These are phyloP conservation scores for Lagorchestes hirsutus DNA, from an alignment of 2,797 vertebrate species.

Conservation along the genomic window DNA sequence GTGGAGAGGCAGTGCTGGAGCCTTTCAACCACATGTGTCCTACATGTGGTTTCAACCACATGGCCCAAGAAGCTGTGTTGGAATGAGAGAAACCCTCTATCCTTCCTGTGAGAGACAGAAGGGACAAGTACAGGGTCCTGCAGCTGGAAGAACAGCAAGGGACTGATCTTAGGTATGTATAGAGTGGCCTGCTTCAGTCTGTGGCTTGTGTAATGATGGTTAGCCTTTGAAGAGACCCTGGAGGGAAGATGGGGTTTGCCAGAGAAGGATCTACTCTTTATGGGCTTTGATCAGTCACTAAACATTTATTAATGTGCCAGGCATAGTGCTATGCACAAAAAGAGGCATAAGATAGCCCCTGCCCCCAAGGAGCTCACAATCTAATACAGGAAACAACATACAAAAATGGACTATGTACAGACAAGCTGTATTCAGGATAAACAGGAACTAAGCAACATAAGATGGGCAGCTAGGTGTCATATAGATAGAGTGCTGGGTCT, in stretches of 20 bases:
- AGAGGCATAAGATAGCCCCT: background rate
- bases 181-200: background rate
- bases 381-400: background rate
- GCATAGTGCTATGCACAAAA: background rate
- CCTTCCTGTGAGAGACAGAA: background rate
- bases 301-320: background rate
- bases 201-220: background rate
- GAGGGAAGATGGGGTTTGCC: background rate
- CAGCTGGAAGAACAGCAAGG: background rate
- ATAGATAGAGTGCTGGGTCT: background rate
- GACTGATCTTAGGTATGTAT: background rate
- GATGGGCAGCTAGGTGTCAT: background rate
- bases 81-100: background rate
- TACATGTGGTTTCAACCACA: background rate
- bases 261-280: background rate
- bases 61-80: background rate
- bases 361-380: background rate
- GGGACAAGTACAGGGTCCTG: background rate
- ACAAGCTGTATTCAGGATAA: background rate
- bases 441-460: background rate
- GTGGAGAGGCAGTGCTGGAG: background rate
- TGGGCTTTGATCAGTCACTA: background rate
- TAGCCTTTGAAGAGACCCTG: background rate
- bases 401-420: background rate
- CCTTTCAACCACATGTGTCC: background rate